phyloP scores from a whole-genome alignment of 2,797 vertebrate species.

The Coilia nasus region DNA sequence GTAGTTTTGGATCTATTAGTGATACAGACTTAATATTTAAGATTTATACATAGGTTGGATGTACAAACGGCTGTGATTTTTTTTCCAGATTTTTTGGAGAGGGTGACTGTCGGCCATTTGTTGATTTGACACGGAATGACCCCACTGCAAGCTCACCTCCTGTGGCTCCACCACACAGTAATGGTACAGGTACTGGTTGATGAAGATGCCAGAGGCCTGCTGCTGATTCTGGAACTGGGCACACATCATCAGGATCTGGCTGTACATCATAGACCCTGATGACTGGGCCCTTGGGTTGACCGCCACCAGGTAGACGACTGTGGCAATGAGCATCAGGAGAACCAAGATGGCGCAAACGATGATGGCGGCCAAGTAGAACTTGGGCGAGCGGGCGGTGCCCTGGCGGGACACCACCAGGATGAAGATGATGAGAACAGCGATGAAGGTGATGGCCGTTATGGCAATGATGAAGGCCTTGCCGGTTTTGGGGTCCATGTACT shows the following conservation, averaged over 20 bases:
- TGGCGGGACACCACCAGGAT: constrained; percentile 81
- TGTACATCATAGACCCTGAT: constrained; percentile 81
- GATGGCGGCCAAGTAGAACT: constrained; percentile 82
- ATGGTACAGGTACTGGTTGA: constrained; percentile 92
- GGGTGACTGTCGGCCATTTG: too few species aligned
- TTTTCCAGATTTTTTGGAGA: too few species aligned
- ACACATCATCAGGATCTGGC: constrained; percentile 81
- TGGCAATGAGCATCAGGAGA: constrained; percentile 84
- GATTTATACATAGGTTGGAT: too few species aligned
- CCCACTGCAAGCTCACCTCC: constrained; percentile 77
- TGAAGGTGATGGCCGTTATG: constrained; percentile 83
- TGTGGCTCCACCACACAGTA: constrained; percentile 93
- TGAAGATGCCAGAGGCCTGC: constrained; percentile 75
- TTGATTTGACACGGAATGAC: too few species aligned
- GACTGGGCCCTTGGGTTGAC: constrained; percentile 87
- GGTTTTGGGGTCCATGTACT: constrained; percentile 76
- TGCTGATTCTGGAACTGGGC: constrained; percentile 81
- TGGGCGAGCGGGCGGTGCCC: constrained; percentile 70
- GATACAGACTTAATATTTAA: too few species aligned
- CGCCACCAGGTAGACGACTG: constrained; percentile 86
- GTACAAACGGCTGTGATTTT: too few species aligned
- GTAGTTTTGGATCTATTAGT: too few species aligned
- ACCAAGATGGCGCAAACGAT: constrained; percentile 80
- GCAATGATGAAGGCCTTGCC: constrained; percentile 89
- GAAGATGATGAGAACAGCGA: constrained; percentile 81